Evolutionary conservation across 2,797 vertebrate species (phyloP).

Genomic region (Melopsittacus undulatus): DNA sequence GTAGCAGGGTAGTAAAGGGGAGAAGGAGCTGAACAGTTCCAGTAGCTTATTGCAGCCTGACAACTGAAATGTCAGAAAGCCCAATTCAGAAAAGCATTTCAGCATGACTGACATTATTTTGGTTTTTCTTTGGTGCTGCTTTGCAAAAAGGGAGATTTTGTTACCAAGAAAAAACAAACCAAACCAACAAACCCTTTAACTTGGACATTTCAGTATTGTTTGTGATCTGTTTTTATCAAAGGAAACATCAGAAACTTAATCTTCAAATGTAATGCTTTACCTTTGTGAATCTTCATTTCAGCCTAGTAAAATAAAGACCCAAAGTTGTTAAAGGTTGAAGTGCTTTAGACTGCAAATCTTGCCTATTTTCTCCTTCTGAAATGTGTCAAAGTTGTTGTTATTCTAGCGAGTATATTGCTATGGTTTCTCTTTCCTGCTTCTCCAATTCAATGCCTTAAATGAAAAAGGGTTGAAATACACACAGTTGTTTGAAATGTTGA

Average conservation of each 20-base stretch:
- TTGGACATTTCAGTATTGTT: not conserved
- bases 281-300: not conserved
- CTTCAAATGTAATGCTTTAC: not conserved
- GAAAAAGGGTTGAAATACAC: not conserved
- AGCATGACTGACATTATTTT: not conserved
- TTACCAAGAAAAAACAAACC: not conserved
- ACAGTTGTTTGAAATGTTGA: not conserved
- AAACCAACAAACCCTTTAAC: not conserved
- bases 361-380: not conserved
- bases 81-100: not conserved
- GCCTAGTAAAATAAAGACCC: not conserved
- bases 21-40: not conserved
- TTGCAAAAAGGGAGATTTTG: not conserved
- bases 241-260: not conserved
- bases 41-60: not conserved
- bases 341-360: not conserved
- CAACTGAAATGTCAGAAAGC: not conserved
- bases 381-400: not conserved
- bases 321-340: not conserved
- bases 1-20: not conserved
- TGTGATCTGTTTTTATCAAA: not conserved
- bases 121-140: not conserved
- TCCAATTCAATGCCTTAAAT: not conserved
- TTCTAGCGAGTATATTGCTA: not conserved
- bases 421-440: not conserved